Percentiles rank a stretch among this genome's conserved stretches.
phyloP scores from a whole-genome alignment of 2,888 invertebrate genomes.

The Apotomis turbidana region DNA sequence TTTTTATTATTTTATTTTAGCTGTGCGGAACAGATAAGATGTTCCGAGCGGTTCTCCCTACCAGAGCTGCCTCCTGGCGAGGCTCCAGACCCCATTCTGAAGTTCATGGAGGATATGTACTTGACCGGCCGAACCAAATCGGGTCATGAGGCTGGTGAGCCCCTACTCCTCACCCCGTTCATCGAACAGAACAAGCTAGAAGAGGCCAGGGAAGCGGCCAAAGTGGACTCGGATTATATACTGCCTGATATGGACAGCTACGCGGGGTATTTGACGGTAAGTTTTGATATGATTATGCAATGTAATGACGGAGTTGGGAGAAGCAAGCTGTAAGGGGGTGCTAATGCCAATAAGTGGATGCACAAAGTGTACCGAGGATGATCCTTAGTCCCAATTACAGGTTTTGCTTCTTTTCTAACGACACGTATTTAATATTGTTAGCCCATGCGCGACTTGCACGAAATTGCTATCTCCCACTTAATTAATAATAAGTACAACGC shows the following conservation, averaged over 20 bases:
- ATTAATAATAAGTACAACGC: too few relatives aligned
- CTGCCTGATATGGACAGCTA: constrained; percentile 79
- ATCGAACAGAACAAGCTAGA: constrained; percentile 80
- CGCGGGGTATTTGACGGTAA: constrained; percentile 76
- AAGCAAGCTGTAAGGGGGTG: too few relatives aligned
- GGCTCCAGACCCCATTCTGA: constrained; percentile 74
- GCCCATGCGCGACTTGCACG: too few relatives aligned
- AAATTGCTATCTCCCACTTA: too few relatives aligned
- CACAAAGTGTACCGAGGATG: too few relatives aligned
- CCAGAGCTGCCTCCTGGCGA: constrained; percentile 75
- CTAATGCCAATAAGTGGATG: too few relatives aligned
- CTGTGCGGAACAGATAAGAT: constrained; percentile 54
- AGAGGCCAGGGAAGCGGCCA: constrained; percentile 76
- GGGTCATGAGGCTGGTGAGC: constrained; percentile 72
- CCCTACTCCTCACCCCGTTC: constrained; percentile 81
- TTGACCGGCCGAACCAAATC: constrained; percentile 57
- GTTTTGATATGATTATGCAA: constrained; percentile 26
- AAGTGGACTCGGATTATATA: constrained; percentile 68
- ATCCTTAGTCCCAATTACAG: too few relatives aligned
- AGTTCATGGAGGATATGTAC: constrained; percentile 74
- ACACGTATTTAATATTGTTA: too few relatives aligned
- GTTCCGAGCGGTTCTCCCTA: constrained; percentile 57
- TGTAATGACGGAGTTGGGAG: too few relatives aligned
- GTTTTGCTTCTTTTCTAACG: too few relatives aligned
- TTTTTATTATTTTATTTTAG: constrained; percentile 50